Evolutionary conservation across 1,140 invertebrate genomes (phyloP).

Genomic region (Tetramorium parvispinum): DNA sequence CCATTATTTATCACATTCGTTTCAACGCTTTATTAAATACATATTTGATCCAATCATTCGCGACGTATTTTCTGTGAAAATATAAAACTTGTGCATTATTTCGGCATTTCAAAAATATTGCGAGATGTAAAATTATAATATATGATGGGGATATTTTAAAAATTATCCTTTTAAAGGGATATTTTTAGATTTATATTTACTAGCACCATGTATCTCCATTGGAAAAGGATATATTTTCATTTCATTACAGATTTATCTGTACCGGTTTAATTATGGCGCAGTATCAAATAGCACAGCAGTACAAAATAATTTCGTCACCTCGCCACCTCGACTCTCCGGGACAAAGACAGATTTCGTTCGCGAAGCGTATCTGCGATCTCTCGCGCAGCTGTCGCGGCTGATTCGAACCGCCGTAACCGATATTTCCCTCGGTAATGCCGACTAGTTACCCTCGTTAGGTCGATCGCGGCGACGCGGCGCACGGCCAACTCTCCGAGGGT

Average conservation of each 20-base stretch:
- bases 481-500: constrained; percentile 50
- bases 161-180: background rate
- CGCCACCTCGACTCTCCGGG: background rate
- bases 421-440: constrained; percentile 40
- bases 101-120: constrained; percentile 13
- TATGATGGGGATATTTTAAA: background rate
- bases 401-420: constrained; percentile 34
- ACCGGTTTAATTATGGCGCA: background rate
- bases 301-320: background rate
- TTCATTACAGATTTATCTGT: constrained; percentile 1
- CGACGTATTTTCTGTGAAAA: constrained; percentile 23
- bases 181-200: constrained; percentile 2
- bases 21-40: constrained; percentile 45
- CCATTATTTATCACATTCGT: constrained; percentile 35
- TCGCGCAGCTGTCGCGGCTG: constrained; percentile 45
- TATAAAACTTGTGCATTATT: constrained; percentile 26
- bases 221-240: background rate
- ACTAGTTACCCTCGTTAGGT: constrained; percentile 42
- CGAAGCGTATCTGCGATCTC: background rate
- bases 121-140: constrained; percentile 17
- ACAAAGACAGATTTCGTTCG: background rate
- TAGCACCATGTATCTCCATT: background rate
- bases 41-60: constrained; percentile 30
- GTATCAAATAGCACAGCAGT: too few relatives aligned
- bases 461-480: constrained; percentile 36